These are phyloP conservation scores for Trichoplax adhaerens DNA, from an alignment of 37 sponge, comb jelly and placozoan genomes.

Conservation along the genomic window DNA sequence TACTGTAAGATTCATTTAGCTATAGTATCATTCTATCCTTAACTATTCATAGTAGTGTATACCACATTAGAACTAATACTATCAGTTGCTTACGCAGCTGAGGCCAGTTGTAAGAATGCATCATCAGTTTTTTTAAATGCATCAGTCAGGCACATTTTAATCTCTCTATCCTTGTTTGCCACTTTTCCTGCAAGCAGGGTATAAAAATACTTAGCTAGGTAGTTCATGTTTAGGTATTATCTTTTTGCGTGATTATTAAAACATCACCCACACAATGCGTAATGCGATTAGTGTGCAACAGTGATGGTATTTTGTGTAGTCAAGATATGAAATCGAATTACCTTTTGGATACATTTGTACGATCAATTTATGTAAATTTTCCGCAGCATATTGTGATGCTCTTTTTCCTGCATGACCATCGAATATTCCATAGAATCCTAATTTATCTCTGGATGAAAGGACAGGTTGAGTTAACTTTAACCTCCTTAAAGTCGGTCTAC, in stretches of 20 bases:
- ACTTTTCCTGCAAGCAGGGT: slow-evolving; percentile 18
- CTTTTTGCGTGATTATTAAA: too few relatives aligned
- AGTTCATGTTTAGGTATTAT: too few relatives aligned
- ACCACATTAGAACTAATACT: background rate
- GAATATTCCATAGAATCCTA: slow-evolving; percentile 66
- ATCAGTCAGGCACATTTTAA: slow-evolving; percentile 55
- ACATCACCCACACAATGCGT: too few relatives aligned
- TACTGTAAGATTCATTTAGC: slow-evolving; percentile 4
- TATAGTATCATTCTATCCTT: slow-evolving; percentile 56
- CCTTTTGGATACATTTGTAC: slow-evolving; percentile 42
- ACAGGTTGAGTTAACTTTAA: background rate
- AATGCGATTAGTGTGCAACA: too few relatives aligned
- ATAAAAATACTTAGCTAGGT: too few relatives aligned
- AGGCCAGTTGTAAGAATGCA: slow-evolving; percentile 50
- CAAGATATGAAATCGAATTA: background rate
- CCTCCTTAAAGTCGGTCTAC: too few relatives aligned
- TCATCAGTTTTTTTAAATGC: slow-evolving; percentile 62
- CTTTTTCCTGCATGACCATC: slow-evolving; percentile 73
- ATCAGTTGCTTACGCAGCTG: slow-evolving; percentile 15
- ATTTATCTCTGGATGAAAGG: slow-evolving; percentile 13
- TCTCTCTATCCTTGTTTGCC: slow-evolving; percentile 41
- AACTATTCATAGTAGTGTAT: background rate
- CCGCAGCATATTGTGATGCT: slow-evolving; percentile 48
- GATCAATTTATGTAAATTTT: slow-evolving; percentile 51
- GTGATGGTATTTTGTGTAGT: too few relatives aligned